These are phyloP conservation scores for Leptinotarsa defecta DNA, from an alignment of 1,140 invertebrate genomes.

Conservation along the genomic window DNA sequence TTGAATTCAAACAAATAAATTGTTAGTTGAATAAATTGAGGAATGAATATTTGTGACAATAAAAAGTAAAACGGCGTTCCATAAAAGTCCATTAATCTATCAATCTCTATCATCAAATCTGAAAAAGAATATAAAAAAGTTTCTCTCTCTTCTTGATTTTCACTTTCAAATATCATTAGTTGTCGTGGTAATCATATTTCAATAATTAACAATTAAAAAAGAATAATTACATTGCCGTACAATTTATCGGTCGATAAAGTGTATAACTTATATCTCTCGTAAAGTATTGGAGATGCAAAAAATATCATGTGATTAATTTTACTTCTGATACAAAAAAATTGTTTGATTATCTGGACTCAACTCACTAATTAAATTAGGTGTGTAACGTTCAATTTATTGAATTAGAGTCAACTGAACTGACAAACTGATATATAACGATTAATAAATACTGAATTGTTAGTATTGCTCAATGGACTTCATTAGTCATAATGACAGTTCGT, in stretches of 20 bases:
- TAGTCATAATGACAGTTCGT: background rate
- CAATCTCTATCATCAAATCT: background rate
- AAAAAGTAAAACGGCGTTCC: no score
- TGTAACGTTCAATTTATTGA: background rate
- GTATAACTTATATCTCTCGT: background rate
- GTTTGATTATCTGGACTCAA: background rate
- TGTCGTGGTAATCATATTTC: background rate
- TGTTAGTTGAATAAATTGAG: no score
- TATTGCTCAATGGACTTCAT: background rate
- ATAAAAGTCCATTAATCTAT: background rate
- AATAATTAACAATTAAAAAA: background rate
- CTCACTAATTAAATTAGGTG: slow-evolving; percentile 6
- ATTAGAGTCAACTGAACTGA: background rate
- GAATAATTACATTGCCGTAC: background rate
- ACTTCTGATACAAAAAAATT: slow-evolving; percentile 2
- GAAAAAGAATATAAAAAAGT: background rate
- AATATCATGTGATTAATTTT: background rate
- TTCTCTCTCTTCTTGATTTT: background rate
- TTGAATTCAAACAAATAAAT: no score
- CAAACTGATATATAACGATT: slow-evolving; percentile 1
- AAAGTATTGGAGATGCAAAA: background rate
- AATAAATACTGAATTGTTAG: background rate
- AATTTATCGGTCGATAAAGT: background rate
- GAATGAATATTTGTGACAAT: no score
- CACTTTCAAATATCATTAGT: background rate